Evolutionary conservation across 2,797 vertebrate genomes (phyloP).

Genomic region (Euphonia xanthogaster): DNA sequence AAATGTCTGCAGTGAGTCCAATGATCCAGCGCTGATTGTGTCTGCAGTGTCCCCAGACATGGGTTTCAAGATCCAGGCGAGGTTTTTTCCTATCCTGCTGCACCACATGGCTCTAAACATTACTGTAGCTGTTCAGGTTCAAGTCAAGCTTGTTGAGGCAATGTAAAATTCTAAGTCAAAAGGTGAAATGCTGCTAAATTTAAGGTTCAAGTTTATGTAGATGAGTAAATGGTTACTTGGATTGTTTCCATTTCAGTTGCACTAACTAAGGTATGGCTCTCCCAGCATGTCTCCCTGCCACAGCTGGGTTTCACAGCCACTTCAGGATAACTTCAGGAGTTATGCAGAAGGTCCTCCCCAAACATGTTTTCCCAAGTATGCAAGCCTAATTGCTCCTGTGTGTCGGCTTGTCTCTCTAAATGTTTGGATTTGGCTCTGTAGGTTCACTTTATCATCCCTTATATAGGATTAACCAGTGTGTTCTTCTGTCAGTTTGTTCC

Average conservation of each 20-base stretch:
- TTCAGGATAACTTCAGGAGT: not conserved
- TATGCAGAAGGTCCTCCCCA: not conserved
- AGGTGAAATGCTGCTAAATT: conserved; percentile 43
- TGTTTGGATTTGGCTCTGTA: not conserved
- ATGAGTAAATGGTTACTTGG: conserved; percentile 27
- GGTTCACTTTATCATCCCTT: not conserved
- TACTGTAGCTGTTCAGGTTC: conserved; percentile 43
- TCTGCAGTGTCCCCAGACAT: not conserved
- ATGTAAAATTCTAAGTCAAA: conserved; percentile 42
- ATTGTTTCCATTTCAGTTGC: not conserved
- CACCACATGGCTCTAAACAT: not conserved
- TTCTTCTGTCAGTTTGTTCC: not conserved
- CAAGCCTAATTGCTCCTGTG: not conserved
- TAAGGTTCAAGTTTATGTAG: conserved; percentile 24
- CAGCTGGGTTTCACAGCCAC: not conserved
- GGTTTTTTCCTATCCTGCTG: not conserved
- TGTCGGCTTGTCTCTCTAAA: not conserved
- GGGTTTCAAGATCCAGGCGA: not conserved
- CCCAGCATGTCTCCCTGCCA: not conserved
- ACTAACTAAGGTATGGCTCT: not conserved
- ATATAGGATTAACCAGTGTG: not conserved
- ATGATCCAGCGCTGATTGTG: accelerated
- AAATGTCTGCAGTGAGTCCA: not conserved
- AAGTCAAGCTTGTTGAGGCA: conserved; percentile 10
- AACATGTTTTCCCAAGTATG: not conserved